Evolutionary conservation across 92 coral and sea anemone genomes (phyloP).

Genomic region (Meandrina meandrites): DNA sequence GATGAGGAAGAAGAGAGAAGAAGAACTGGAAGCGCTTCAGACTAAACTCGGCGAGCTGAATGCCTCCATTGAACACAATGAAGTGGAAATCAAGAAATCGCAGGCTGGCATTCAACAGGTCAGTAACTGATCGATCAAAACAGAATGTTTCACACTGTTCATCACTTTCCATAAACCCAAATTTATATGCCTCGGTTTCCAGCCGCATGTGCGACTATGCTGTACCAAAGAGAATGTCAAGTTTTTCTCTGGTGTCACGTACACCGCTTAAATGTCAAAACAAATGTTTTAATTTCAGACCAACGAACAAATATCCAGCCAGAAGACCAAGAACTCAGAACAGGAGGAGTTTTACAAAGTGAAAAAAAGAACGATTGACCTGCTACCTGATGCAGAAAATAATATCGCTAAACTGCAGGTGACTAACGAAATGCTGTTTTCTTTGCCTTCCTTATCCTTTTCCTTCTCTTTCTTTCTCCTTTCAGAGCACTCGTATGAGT

Average conservation of each 20-base stretch:
- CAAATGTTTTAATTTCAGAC: constrained; percentile 53
- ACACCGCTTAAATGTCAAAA: background rate
- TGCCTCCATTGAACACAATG: constrained; percentile 68
- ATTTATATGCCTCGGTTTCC: background rate
- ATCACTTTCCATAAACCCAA: background rate
- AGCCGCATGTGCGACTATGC: background rate
- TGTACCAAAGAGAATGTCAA: background rate
- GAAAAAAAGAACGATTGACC: constrained; percentile 91
- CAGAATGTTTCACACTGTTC: background rate
- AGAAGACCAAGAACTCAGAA: constrained; percentile 75
- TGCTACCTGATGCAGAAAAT: constrained; percentile 95
- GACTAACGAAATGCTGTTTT: background rate
- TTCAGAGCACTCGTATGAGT: background rate
- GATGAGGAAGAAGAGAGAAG: constrained; percentile 89
- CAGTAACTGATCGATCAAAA: background rate
- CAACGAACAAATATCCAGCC: constrained; percentile 68
- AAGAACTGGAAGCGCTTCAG: constrained; percentile 84
- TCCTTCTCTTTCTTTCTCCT: no score
- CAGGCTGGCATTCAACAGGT: constrained; percentile 92
- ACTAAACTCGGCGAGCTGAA: constrained; percentile 79
- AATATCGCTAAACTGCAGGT: constrained; percentile 95
- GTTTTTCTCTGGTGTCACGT: background rate
- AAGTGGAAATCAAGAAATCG: constrained; percentile 74
- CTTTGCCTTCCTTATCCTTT: background rate
- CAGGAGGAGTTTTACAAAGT: constrained; percentile 94